Evolutionary conservation across 30 jellyfish, hydroid and myxozoan genomes (phyloP), one percentile per base, ranked within the genome.

Genomic region (Cassiopea xamachana): DNA sequence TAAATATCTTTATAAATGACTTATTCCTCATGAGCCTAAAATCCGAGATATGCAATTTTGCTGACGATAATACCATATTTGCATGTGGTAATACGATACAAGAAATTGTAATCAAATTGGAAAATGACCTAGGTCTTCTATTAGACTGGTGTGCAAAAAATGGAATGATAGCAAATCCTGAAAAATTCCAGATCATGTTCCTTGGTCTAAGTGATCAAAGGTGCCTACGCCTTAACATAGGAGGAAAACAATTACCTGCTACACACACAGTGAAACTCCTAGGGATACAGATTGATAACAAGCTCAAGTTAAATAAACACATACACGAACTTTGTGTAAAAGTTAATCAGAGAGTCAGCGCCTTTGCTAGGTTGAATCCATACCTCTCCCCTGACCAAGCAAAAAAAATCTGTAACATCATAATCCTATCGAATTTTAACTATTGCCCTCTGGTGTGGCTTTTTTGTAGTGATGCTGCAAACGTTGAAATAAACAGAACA

Each of bases 161-260:
- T 73, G 85, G 91, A 46, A 80, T 89, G 86, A 80, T 79, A 17
- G 92, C 92, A 48, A 80, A 89, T 62, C 84, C 92, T 55, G 87
- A 90, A 17, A 81, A 90, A 74, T 80, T 81, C 71, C 93, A 89
- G 77, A 12, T 89, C 17, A 88, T 88, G 91, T 77, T 77, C 85
- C 77, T 87, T 14, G 89, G 89, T 60, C 62, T 51, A 46, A 77
- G 79, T 75, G 89, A 69, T 39, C 43, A 62, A 7, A 62, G 55
- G 39, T 2, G 9, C 43, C 62, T 82, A 48, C 83, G 73, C 72
- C 72, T 82, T 44, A 82, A 62, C 49, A 82, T 82, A 15, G 68
- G 48, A 9, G 91, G 83, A 9, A 45, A 62, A 16, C 1, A 58
- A 83, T 5, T 83, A 55, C 45, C 84, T 12, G 48, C 86, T 18